Base-by-base conservation (phyloP, 92 coral and sea anemone genomes). In the Phymanthus crucifer region DNA sequence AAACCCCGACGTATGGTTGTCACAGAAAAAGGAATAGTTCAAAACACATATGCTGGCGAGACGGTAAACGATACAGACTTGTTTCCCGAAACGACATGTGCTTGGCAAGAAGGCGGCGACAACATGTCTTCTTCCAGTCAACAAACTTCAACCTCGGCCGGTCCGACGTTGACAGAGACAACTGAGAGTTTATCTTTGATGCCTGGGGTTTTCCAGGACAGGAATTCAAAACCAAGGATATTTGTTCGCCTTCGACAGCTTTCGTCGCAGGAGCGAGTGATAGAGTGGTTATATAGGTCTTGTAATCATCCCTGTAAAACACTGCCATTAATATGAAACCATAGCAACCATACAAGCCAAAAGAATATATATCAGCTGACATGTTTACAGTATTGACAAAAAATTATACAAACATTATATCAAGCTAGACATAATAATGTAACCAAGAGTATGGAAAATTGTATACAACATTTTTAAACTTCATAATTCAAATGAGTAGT, bases 201-300 rank as follows among this genome's bases (percentile, higher is more conserved):
- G 27, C 97, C 94, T 2, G 97, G 97, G 6, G 92, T 90, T 14
- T 92, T 90, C 52, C 74, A 81, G 17, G 83, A 91, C 71, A 86
- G 75, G 35, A 85, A 86, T 40, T 94, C 92, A 19, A 82, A 80
- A 23, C 89, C 94, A 19, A 90, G 94, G 68, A 90, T 92, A 70
- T 87, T 92, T 78, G 90, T 92, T 24, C 91, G 91, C 24, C 84
- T 84, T 66, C 94, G 97, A 27, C 94, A 92, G 80, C 85, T 92
- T 6, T 92, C 97, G n/a, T 70, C 91, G 21, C 92, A 92, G 21
- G 97, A 92, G 57, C 58, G 92, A 72, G 97, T 92, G 0, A 86
- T 92, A 32, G 92, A 92, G 56, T 92, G 97, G 97, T 74, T 92
- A 33, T 92, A 70, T 50, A 79, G 85, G 58, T 90, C 89, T 31